phyloP scores from a whole-genome alignment of 2,797 vertebrate species.

The Buphagus erythrorhynchus region DNA sequence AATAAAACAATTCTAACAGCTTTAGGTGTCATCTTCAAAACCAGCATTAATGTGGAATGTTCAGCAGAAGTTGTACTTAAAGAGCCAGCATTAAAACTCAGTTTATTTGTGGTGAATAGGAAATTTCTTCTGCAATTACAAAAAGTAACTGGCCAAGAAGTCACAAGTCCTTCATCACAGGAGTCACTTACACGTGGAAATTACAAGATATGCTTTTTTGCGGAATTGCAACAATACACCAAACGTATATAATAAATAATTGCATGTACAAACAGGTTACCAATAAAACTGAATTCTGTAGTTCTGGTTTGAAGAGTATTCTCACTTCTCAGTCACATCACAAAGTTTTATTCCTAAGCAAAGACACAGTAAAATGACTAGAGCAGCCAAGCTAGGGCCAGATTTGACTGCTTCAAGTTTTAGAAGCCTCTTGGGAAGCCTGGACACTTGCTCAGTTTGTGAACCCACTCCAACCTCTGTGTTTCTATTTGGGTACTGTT shows the following conservation, averaged over 20 bases:
- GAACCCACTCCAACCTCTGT: background rate
- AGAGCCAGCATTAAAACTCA: background rate
- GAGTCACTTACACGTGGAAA: background rate
- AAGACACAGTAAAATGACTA: background rate
- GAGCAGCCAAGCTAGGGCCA: background rate
- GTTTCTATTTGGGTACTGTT: background rate
- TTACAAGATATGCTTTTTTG: fast-evolving
- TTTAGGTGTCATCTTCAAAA: background rate
- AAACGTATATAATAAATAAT: background rate
- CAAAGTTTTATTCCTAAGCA: background rate
- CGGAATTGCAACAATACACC: background rate
- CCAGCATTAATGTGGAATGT: background rate
- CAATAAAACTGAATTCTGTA: background rate
- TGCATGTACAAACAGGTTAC: background rate
- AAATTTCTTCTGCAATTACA: background rate
- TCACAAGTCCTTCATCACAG: background rate
- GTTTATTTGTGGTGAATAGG: background rate
- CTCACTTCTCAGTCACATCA: background rate
- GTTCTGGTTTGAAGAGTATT: background rate
- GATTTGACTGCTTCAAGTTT: background rate
- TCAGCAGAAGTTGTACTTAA: background rate
- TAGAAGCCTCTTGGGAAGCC: background rate
- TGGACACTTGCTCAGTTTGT: background rate
- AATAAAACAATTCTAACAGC: background rate
- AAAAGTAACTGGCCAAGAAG: background rate